Percentiles rank a stretch among this genome's conserved stretches.
phyloP scores from a whole-genome alignment of 1,140 invertebrate species.

The Cephus cinctus region DNA sequence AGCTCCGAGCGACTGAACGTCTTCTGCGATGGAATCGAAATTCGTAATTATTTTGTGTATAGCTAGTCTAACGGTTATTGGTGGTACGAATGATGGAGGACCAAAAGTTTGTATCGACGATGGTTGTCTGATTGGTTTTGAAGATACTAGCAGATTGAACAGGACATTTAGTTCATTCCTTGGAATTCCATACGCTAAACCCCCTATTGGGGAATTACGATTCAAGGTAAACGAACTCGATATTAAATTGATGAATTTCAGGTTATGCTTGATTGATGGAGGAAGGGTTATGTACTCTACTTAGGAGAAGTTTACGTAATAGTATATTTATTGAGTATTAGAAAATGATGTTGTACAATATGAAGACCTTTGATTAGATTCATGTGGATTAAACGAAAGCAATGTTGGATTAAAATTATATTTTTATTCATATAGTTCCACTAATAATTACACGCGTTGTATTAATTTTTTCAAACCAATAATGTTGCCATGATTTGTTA shows the following conservation, averaged over 20 bases:
- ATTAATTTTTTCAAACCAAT: too few relatives aligned
- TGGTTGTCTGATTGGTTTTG: conserved; percentile 1
- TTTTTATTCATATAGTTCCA: too few relatives aligned
- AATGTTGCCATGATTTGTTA: too few relatives aligned
- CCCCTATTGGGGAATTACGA: conserved; percentile 64
- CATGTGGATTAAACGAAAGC: conserved; percentile 35
- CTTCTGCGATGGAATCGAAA: too few relatives aligned
- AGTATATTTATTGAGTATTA: background rate
- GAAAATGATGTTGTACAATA: conserved; percentile 55
- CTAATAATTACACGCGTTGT: too few relatives aligned
- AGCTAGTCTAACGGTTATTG: too few relatives aligned
- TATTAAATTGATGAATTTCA: background rate
- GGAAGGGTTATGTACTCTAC: background rate
- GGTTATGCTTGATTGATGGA: background rate
- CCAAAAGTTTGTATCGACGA: background rate
- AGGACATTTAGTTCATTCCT: too few relatives aligned
- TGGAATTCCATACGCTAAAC: conserved; percentile 69
- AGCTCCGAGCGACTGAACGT: too few relatives aligned
- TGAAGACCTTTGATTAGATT: conserved; percentile 61
- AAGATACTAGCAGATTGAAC: background rate
- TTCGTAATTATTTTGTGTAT: too few relatives aligned
- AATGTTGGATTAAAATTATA: conserved; percentile 37
- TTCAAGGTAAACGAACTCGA: conserved; percentile 60
- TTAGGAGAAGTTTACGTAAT: too few relatives aligned
- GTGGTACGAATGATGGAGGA: background rate